phyloP scores from a whole-genome alignment of 2,797 vertebrate species.

The Brachyrhaphis roseni region DNA sequence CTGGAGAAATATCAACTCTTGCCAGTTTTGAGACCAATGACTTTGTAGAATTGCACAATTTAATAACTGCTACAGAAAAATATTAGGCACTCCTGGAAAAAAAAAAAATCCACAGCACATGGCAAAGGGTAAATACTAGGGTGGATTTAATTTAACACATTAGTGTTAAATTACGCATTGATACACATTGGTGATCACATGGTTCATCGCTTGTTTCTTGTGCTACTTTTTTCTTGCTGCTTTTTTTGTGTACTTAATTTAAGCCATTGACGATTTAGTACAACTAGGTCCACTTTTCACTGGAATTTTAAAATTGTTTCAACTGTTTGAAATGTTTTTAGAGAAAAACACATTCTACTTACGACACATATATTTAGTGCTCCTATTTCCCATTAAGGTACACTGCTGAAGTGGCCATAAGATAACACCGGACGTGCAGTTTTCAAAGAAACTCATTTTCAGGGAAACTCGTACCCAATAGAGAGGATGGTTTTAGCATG shows the following conservation, averaged over 20 bases:
- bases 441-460: slow-evolving; percentile 7
- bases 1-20: slow-evolving; percentile 38
- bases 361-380: background rate
- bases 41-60: slow-evolving; percentile 23
- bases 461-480: slow-evolving; percentile 16
- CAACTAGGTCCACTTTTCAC: background rate
- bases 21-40: slow-evolving; percentile 48
- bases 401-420: slow-evolving; percentile 1
- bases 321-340: background rate
- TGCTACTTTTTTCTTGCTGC: background rate
- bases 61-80: background rate
- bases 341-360: background rate
- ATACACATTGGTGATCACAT: background rate
- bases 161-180: background rate
- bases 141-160: background rate
- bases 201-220: background rate
- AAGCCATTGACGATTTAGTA: background rate
- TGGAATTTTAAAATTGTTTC: background rate
- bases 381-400: background rate
- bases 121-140: background rate
- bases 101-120: background rate
- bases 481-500: slow-evolving; percentile 33
- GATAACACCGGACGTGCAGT: slow-evolving; percentile 12
- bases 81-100: background rate
- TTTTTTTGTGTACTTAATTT: background rate